A percentile compares a stretch with the other conserved stretches of the same genome.
phyloP scores from a whole-genome alignment of 2,113 vertebrate species.

The Vombatus ursinus region DNA sequence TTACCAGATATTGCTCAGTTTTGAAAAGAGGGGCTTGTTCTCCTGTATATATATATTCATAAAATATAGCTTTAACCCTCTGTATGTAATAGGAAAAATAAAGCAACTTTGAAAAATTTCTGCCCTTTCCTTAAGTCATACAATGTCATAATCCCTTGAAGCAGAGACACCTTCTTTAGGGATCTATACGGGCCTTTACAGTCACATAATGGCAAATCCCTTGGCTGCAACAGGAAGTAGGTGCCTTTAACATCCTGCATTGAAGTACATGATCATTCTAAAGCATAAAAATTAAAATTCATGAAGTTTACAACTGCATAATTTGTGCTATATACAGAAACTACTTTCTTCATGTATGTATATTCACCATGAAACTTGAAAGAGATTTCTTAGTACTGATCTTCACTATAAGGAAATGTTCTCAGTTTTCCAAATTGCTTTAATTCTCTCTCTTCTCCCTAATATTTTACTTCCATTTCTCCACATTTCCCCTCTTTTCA shows the following conservation, averaged over 20 bases:
- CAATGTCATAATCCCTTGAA: background rate
- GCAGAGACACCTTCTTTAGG: background rate
- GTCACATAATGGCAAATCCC: background rate
- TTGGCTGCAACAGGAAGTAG: background rate
- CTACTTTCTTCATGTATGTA: background rate
- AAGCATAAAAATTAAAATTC: constrained; percentile 9
- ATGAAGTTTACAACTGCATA: background rate
- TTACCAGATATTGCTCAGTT: constrained; percentile 74
- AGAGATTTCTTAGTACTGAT: background rate
- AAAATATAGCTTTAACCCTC: constrained; percentile 44
- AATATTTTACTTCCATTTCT: background rate
- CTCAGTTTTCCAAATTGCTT: background rate
- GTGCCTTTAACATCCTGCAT: background rate
- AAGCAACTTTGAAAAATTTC: background rate
- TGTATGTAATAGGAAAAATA: constrained; percentile 48
- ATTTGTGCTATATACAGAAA: background rate
- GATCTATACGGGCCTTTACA: constrained; percentile 7
- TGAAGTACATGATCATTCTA: background rate
- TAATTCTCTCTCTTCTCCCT: background rate
- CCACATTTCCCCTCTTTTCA: background rate
- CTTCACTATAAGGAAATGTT: background rate
- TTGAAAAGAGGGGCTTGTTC: constrained; percentile 64
- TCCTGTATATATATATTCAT: constrained; percentile 50
- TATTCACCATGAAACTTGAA: background rate
- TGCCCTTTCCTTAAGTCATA: background rate